Conservation (phyloP, 2,113 vertebrate genomes). For the Notarius quadriscutis region DNA sequence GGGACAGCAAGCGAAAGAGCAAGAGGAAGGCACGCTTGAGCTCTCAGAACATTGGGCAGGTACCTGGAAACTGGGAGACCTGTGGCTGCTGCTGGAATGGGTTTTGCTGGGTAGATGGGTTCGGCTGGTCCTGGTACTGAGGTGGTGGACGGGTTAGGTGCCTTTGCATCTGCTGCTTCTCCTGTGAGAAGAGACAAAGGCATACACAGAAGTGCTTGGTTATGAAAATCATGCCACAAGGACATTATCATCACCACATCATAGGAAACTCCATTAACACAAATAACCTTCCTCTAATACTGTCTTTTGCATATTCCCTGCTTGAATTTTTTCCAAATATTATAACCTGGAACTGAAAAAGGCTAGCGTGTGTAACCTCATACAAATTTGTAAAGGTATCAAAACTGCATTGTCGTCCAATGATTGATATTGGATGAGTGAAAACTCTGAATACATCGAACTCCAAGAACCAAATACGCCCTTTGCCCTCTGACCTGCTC, state of each 20-base stretch:
- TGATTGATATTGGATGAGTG: neutral
- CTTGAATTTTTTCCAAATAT: neutral
- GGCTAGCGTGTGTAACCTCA: neutral
- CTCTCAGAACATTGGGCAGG: no score
- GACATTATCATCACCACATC: neutral
- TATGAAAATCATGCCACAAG: neutral
- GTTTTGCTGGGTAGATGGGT: slow-evolving; percentile 74
- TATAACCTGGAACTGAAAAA: neutral
- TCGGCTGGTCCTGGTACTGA: slow-evolving; percentile 90
- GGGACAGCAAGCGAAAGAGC: neutral
- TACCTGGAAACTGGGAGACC: slow-evolving; percentile 87
- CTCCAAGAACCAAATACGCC: no score
- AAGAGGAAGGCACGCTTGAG: neutral
- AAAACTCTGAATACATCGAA: neutral
- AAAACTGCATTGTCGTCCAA: neutral
- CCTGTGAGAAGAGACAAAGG: slow-evolving; percentile 57
- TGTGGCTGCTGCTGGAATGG: slow-evolving; percentile 79
- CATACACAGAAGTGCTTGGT: neutral
- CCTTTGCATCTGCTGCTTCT: slow-evolving; percentile 90
- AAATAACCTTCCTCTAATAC: neutral
- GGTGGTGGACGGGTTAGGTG: slow-evolving; percentile 92
- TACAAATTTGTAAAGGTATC: neutral
- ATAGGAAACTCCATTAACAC: neutral
- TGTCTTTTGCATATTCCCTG: neutral
- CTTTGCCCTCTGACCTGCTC: slow-evolving; percentile 81